These are phyloP conservation scores for Bubo bubo DNA, from an alignment of 2,113 vertebrate genomes.

Conservation along the genomic window DNA sequence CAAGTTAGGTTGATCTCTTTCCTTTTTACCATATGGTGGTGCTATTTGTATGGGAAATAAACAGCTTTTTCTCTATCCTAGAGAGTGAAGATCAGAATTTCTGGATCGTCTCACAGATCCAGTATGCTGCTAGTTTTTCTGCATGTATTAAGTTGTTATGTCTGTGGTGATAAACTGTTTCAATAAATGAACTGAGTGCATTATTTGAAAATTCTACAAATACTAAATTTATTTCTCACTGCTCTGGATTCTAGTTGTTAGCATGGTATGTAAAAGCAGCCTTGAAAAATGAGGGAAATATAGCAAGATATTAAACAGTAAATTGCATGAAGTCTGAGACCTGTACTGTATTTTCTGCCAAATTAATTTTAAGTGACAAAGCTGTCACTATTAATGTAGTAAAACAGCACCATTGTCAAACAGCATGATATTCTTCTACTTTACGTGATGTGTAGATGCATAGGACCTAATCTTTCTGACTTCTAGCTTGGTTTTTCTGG, in stretches of 20 bases:
- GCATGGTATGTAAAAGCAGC: not conserved
- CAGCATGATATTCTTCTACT: not conserved
- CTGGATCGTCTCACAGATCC: not conserved
- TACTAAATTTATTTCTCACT: not conserved
- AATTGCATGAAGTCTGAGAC: not conserved
- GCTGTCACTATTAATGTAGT: not conserved
- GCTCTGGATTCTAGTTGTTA: not conserved
- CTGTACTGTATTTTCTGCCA: not conserved
- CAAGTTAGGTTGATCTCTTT: not conserved
- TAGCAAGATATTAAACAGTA: not conserved
- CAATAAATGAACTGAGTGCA: not conserved
- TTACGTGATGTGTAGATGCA: not conserved
- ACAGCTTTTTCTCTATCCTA: not conserved
- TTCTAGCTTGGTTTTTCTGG: not conserved
- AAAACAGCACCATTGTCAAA: not conserved
- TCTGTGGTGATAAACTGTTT: not conserved
- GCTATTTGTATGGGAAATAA: not conserved
- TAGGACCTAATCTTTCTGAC: not conserved
- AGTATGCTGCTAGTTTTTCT: not conserved
- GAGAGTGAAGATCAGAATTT: not conserved
- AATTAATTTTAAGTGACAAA: not conserved
- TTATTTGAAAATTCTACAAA: not conserved
- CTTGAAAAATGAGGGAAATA: not conserved
- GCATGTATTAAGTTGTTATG: not conserved
- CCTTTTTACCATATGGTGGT: not conserved